Conservation (phyloP, 2,797 vertebrate genomes). For the Mastacembelus armatus region DNA sequence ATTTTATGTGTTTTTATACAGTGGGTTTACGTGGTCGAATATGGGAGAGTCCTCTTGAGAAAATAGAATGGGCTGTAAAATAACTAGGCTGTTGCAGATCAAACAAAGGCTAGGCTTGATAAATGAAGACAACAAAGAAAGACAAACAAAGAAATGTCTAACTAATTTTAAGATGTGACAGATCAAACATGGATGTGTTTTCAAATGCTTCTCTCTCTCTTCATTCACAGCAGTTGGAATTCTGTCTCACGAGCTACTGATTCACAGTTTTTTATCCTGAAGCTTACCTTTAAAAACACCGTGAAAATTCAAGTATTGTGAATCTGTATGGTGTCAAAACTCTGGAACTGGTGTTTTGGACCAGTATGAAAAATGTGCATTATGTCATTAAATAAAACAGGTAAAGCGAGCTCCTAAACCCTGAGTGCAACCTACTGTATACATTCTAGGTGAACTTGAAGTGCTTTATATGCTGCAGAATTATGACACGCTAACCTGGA, state of each 20-base stretch:
- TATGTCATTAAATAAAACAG: neutral
- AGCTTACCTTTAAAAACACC: conserved; percentile 5
- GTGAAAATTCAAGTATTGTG: neutral
- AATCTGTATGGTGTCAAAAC: no score
- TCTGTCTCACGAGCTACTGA: conserved; percentile 7
- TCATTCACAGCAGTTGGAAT: neutral
- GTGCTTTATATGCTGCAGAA: neutral
- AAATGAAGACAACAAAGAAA: conserved; percentile 16
- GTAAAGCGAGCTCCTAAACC: neutral
- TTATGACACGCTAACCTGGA: no score
- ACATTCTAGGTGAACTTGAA: conserved; percentile 22
- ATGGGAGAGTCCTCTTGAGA: no score
- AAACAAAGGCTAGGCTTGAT: neutral
- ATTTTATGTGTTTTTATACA: neutral
- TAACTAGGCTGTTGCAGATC: neutral
- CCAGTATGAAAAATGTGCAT: neutral
- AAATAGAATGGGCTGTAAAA: neutral
- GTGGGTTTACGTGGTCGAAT: no score
- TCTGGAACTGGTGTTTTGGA: neutral
- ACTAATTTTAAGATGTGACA: neutral
- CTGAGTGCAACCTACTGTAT: no score
- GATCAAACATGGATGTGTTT: conserved; percentile 12
- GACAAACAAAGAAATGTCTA: conserved; percentile 1
- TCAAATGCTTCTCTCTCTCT: neutral
- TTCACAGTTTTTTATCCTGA: neutral